Conservation (phyloP, 2,888 invertebrate species). For the Deroplatys truncata region DNA sequence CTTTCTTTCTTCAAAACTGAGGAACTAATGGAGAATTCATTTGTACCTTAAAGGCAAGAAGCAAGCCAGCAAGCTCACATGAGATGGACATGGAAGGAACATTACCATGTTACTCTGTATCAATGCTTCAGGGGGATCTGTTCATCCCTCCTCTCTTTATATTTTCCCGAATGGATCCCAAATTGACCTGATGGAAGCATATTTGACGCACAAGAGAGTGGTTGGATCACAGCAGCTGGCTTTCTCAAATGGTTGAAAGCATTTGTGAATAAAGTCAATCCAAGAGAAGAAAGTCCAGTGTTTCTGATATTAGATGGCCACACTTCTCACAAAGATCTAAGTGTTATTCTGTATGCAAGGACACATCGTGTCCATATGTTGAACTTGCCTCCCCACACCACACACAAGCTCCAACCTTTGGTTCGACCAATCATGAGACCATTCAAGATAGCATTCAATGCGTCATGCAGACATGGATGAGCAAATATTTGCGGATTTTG, state of each 20-base stretch:
- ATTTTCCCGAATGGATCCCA: neutral
- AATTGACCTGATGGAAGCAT: neutral
- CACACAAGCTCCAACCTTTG: conserved; percentile 3
- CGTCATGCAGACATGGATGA: neutral
- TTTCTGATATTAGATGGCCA: neutral
- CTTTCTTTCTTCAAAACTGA: too few species aligned
- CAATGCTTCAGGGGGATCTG: too few species aligned
- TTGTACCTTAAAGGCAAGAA: neutral
- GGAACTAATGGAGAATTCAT: too few species aligned
- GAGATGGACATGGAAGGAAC: neutral
- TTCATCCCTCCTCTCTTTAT: neutral
- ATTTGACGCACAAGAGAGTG: neutral
- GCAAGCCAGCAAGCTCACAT: neutral
- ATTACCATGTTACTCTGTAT: neutral
- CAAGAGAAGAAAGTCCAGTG: conserved; percentile 1
- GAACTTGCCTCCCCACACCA: neutral
- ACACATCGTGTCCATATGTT: neutral
- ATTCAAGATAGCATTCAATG: neutral
- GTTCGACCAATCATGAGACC: neutral
- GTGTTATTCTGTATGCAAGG: neutral
- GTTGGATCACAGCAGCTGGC: neutral
- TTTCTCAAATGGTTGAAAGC: neutral
- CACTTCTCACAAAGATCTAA: neutral
- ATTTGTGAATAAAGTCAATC: neutral
- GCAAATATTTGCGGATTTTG: conserved; percentile 2